These are phyloP conservation scores for Brachionus koreanus DNA, from an alignment of 1,140 invertebrate genomes.

Conservation along the genomic window DNA sequence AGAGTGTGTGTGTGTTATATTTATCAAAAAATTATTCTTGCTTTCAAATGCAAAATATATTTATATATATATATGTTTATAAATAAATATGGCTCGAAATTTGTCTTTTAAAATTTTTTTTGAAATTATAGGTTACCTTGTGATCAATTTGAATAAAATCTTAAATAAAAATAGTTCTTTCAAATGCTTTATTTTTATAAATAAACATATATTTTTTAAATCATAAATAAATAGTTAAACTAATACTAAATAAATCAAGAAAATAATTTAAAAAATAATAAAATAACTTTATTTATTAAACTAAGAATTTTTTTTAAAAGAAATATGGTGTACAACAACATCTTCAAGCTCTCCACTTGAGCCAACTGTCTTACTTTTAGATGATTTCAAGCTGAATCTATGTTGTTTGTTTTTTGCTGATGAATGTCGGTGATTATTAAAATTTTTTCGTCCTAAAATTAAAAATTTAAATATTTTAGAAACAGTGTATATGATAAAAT, in stretches of 20 bases:
- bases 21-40: neutral
- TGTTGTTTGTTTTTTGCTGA: neutral
- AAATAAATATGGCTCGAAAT: neutral
- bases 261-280: neutral
- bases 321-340: neutral
- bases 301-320: neutral
- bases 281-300: neutral
- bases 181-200: too few relatives aligned
- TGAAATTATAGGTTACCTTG: neutral
- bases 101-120: constrained; percentile 2
- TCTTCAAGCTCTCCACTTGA: neutral
- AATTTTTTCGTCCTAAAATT: neutral
- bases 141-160: neutral
- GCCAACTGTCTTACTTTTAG: neutral
- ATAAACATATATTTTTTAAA: too few relatives aligned
- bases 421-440: neutral
- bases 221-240: neutral
- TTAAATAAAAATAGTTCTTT: too few relatives aligned
- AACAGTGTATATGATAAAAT: too few relatives aligned
- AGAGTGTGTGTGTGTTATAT: neutral
- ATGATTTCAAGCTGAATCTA: neutral
- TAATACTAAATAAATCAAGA: too few relatives aligned
- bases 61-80: neutral
- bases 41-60: neutral
- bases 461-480: too few relatives aligned